A percentile compares a stretch with the other conserved stretches of the same genome.
phyloP scores from a whole-genome alignment of 2,888 invertebrate species.

The Mesochorus sp. region DNA sequence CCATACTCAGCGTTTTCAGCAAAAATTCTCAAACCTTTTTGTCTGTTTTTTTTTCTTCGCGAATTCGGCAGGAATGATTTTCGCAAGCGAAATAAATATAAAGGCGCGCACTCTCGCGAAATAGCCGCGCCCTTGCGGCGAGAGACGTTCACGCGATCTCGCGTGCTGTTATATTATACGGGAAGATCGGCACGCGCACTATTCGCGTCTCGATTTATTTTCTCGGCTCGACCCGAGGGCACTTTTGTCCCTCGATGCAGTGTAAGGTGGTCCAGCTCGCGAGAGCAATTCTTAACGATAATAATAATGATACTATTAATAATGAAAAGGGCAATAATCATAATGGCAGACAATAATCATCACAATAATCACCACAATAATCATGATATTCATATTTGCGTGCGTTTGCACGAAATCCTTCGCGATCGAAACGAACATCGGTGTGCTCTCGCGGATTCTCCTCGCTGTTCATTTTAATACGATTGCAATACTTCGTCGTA shows the following conservation, averaged over 20 bases:
- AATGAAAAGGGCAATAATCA: conserved; percentile 8
- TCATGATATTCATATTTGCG: conserved; percentile 19
- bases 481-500: neutral
- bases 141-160: conserved; percentile 50
- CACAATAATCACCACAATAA: neutral
- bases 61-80: no score
- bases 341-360: neutral
- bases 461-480: conserved; percentile 24
- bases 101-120: neutral
- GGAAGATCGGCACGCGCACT: conserved; percentile 40
- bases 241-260: conserved; percentile 39
- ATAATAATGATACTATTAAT: conserved; percentile 26
- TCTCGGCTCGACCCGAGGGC: conserved; percentile 42
- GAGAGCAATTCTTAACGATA: conserved; percentile 13
- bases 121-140: conserved; percentile 44
- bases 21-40: no score
- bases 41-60: no score
- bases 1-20: no score
- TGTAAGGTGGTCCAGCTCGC: conserved; percentile 37
- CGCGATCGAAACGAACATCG: conserved; percentile 3
- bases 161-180: conserved; percentile 32
- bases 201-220: conserved; percentile 56
- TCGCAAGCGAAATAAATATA: no score
- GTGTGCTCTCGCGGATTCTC: conserved; percentile 10
- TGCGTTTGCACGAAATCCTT: conserved; percentile 21